Evolutionary conservation across 2,888 invertebrate genomes (phyloP).

Genomic region (Drosophila anomelani): DNA sequence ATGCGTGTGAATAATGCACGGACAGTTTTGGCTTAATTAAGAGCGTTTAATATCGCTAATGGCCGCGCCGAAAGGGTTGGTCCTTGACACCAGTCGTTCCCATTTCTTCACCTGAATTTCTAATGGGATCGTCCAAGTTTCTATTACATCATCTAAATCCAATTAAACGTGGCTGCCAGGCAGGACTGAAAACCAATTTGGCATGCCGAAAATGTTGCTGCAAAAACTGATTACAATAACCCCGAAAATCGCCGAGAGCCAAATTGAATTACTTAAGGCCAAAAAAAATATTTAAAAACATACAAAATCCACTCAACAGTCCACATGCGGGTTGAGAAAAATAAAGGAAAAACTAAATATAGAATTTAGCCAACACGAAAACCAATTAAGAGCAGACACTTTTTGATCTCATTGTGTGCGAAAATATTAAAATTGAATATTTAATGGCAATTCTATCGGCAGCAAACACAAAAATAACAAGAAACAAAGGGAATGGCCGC

Average conservation of each 20-base stretch:
- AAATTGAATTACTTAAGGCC: slow-evolving; percentile 18
- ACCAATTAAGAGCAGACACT: slow-evolving; percentile 37
- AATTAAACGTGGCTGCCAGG: slow-evolving; percentile 25
- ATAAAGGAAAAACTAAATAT: slow-evolving; percentile 18
- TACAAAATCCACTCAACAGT: slow-evolving; percentile 15
- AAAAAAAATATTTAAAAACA: slow-evolving; percentile 26
- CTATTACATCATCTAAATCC: slow-evolving; percentile 30
- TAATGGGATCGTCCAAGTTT: slow-evolving; percentile 1
- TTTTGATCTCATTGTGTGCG: slow-evolving; percentile 11
- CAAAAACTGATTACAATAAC: slow-evolving; percentile 21
- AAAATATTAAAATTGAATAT: slow-evolving; percentile 54
- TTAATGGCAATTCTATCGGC: slow-evolving; percentile 39
- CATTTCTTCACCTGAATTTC: slow-evolving; percentile 14
- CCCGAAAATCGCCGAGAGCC: slow-evolving; percentile 4
- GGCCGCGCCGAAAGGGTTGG: slow-evolving; percentile 8
- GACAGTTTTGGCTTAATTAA: slow-evolving; percentile 27
- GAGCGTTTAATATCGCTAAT: slow-evolving; percentile 29
- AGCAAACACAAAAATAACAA: not conserved
- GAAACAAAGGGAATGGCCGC: not conserved
- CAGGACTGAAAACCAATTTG: slow-evolving; percentile 19
- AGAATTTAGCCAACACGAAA: slow-evolving; percentile 30
- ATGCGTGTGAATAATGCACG: slow-evolving; percentile 36
- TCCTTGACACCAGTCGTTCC: not conserved
- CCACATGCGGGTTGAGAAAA: not conserved
- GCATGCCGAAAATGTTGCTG: slow-evolving; percentile 13